Base-by-base conservation (phyloP, 2,888 invertebrate species). In the Steinernema scapterisci region DNA sequence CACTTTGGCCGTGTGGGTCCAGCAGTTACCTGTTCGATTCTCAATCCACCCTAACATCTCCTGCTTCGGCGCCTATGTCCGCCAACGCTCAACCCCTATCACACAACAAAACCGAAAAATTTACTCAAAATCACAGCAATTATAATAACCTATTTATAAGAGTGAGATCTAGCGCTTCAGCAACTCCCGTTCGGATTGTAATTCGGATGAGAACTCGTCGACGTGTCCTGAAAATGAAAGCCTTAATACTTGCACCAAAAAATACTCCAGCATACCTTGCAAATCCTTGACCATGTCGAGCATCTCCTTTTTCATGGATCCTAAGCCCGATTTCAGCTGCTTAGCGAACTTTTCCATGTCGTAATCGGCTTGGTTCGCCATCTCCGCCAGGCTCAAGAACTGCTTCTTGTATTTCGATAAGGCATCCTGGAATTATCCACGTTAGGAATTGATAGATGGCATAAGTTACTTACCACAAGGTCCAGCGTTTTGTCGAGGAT, bases 81-180 rank as follows among this genome's bases (percentile, higher is more conserved):
- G n/a, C n/a, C n/a, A n/a, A n/a, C n/a, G n/a, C n/a, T n/a, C 9
- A 9, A 9, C 38, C 38, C 38, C 38, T 38, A 6, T 38, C 38
- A 38, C 38, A 3, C 38, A 6, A 9, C 38, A 38, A 38, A 38
- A 38, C 9, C 38, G 38, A 38, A 38, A 23, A 23, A 19, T 23
- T 52, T 19, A 21, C 19, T 48, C 19, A 48, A 52, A 52, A 21
- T 52, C 52, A 48, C 23, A 54, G 25, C 23, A 54, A 63, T 21
- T 23, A 54, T 19, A 63, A 63, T 63, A 63, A 25, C 31, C 27
- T n/a, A n/a, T n/a, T 16, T 63, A 19, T 63, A 38, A 13, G 6
- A n/a, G 19, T 16, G 63, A 63, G 63, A 63, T 63, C 63, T 54
- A 19, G 63, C 63, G 63, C 63, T 63, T 63, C 63, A 63, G 31